Conservation (phyloP, 2,113 vertebrate species). For the rat (Rattus norvegicus) region GRCr8 NC_086034.1:1787501-1788000, state of each 20-base stretch:
- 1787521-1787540: neutral
- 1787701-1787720: neutral
- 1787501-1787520: neutral
- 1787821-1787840: neutral
- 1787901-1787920: neutral
- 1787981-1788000: slow-evolving; percentile 12
- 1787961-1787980: neutral
- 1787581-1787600: no score
- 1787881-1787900: no score
- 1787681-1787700: neutral
- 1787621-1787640: neutral
- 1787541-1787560: neutral
- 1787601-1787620: neutral
- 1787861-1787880: neutral
- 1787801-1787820: no score
- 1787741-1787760: neutral
- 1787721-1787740: slow-evolving; percentile 26
- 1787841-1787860: neutral
- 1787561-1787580: neutral
- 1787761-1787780: slow-evolving; percentile 43
- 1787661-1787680: neutral
- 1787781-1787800: slow-evolving; percentile 24
- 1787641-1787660: neutral
- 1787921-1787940: neutral
- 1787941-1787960: slow-evolving; percentile 47